Conservation (phyloP, 2,113 vertebrate species). For the Phalacrocorax aristotelis region DNA sequence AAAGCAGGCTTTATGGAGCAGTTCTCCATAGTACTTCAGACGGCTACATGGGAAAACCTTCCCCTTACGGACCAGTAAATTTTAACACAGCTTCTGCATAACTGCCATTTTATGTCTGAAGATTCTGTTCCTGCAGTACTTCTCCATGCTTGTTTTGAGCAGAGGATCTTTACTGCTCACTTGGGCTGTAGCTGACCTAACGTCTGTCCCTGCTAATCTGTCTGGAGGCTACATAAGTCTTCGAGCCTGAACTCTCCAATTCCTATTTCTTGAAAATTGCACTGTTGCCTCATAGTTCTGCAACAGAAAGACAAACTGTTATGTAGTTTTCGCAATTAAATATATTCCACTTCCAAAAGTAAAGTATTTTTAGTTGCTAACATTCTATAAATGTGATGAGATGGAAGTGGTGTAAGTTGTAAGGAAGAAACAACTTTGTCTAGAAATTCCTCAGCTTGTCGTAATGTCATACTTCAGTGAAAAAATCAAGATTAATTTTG, state of each 20-base stretch:
- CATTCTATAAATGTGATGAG: background rate
- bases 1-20: background rate
- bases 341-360: background rate
- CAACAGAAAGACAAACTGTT: background rate
- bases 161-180: background rate
- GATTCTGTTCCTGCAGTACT: background rate
- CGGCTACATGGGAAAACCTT: background rate
- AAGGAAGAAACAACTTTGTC: background rate
- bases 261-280: background rate
- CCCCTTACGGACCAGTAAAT: background rate
- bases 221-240: background rate
- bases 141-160: background rate
- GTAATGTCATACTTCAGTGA: background rate
- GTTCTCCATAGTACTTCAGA: background rate
- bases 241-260: background rate
- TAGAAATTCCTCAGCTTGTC: background rate
- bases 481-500: background rate
- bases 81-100: background rate
- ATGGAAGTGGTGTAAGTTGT: background rate
- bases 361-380: background rate
- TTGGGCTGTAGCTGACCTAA: background rate
- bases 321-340: background rate
- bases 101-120: background rate
- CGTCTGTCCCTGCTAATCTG: background rate
- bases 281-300: background rate